Evolutionary conservation across 1,140 invertebrate genomes (phyloP).

Genomic region (Odontomachus brunneus): DNA sequence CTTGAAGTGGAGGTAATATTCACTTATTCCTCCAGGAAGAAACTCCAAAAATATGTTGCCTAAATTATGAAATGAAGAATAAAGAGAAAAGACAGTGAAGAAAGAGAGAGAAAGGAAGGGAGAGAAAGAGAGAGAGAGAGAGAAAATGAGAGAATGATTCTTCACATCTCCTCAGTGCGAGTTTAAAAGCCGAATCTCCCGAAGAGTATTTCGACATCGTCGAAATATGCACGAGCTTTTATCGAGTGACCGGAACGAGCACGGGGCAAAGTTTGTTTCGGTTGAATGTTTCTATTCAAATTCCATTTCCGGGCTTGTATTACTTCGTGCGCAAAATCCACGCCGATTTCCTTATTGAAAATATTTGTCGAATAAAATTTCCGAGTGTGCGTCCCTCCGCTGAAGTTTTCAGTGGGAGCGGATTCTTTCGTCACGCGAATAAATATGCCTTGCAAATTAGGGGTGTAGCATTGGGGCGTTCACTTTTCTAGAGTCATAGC

Average conservation of each 20-base stretch:
- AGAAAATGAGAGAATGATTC: not conserved
- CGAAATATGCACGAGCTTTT: conserved; percentile 55
- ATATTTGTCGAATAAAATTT: conserved; percentile 44
- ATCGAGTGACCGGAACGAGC: conserved; percentile 36
- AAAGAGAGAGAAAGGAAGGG: not conserved
- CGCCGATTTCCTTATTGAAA: conserved; percentile 33
- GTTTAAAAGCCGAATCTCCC: conserved; percentile 34
- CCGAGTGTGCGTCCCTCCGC: not conserved
- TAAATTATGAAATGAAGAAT: no score
- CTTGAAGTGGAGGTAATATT: no score
- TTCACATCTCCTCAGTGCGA: conserved; percentile 27
- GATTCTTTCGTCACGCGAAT: conserved; percentile 16
- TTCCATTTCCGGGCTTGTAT: conserved; percentile 52
- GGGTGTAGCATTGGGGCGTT: not conserved
- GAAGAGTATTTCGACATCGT: not conserved
- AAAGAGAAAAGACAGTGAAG: conserved; percentile 10
- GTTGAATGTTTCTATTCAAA: conserved; percentile 57
- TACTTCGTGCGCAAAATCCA: conserved; percentile 40
- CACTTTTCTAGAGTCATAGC: conserved; percentile 9
- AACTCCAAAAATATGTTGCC: no score
- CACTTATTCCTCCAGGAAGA: no score
- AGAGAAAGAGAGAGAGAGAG: not conserved
- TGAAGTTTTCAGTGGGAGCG: not conserved
- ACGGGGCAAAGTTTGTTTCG: conserved; percentile 40
- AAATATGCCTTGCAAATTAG: conserved; percentile 15